Evolutionary conservation across 2,113 vertebrate species (phyloP).

Genomic region (Bubo scandiacus): DNA sequence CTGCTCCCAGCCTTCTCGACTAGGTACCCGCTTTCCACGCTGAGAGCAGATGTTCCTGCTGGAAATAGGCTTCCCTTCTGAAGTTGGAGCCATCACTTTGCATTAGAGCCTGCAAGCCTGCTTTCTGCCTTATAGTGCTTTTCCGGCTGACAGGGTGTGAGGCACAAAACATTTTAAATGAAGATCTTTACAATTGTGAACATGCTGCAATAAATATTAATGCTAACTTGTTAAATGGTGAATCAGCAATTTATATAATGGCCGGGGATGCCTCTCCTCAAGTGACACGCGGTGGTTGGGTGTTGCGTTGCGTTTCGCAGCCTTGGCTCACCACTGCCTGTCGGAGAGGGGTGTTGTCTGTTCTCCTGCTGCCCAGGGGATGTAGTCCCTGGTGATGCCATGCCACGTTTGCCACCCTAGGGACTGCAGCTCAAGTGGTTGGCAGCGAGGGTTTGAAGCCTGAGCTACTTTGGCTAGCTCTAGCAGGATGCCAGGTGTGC

Average conservation of each 20-base stretch:
- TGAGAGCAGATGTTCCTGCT: constrained; percentile 72
- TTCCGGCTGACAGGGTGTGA: constrained; percentile 68
- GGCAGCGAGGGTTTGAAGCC: neutral
- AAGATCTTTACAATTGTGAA: constrained; percentile 68
- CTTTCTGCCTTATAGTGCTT: constrained; percentile 67
- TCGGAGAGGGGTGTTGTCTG: neutral
- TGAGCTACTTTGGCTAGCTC: neutral
- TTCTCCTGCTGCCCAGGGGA: neutral
- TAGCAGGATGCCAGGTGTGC: neutral
- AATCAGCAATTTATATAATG: constrained; percentile 44
- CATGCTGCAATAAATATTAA: constrained; percentile 72
- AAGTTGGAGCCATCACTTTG: constrained; percentile 67
- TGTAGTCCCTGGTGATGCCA: fast-evolving
- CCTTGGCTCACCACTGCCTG: neutral
- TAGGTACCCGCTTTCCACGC: neutral
- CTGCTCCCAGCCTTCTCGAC: constrained; percentile 44
- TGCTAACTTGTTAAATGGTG: constrained; percentile 45
- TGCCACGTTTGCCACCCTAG: fast-evolving
- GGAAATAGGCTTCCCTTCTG: constrained; percentile 68
- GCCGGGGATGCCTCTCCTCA: constrained; percentile 44
- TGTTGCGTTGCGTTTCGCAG: neutral
- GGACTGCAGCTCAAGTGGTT: neutral
- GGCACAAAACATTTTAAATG: constrained; percentile 71
- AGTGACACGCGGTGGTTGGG: neutral
- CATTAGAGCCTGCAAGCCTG: constrained; percentile 67